Evolutionary conservation across 2,797 vertebrate species (phyloP).

Genomic region (Phrynocephalus vlangalii): DNA sequence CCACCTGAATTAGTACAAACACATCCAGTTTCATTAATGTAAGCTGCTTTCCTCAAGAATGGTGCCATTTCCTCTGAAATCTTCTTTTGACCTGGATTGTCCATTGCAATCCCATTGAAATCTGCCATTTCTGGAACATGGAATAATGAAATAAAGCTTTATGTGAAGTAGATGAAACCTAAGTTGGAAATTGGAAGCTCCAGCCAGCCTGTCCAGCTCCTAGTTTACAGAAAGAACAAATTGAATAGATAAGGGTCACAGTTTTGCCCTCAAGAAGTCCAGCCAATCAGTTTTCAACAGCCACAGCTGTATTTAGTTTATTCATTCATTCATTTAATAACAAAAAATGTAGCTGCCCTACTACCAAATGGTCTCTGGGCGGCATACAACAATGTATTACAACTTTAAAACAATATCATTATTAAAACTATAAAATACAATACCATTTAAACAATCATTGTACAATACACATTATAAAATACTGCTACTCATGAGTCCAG

Average conservation of each 20-base stretch:
- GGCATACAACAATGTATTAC: too few relatives aligned
- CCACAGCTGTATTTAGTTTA: background rate
- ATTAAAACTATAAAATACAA: too few relatives aligned
- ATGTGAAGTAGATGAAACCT: background rate
- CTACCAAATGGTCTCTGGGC: too few relatives aligned
- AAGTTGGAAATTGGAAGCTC: background rate
- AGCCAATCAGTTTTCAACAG: conserved; percentile 1
- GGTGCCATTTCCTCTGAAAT: background rate
- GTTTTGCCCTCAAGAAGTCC: background rate
- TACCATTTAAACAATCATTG: too few relatives aligned
- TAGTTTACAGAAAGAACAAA: background rate
- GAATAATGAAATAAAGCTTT: background rate
- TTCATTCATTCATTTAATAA: too few relatives aligned
- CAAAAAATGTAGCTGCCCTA: too few relatives aligned
- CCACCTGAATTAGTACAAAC: background rate
- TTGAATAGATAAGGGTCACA: background rate
- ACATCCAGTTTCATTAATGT: background rate
- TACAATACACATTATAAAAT: too few relatives aligned
- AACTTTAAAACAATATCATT: too few relatives aligned
- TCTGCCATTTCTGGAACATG: background rate
- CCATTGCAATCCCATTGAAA: background rate
- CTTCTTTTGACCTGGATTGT: conserved; percentile 2
- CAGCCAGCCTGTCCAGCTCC: background rate
- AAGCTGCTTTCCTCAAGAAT: background rate
- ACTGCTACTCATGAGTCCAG: too few relatives aligned